phyloP scores from a whole-genome alignment of 2,888 invertebrate species.

The Tethea ocularis region DNA sequence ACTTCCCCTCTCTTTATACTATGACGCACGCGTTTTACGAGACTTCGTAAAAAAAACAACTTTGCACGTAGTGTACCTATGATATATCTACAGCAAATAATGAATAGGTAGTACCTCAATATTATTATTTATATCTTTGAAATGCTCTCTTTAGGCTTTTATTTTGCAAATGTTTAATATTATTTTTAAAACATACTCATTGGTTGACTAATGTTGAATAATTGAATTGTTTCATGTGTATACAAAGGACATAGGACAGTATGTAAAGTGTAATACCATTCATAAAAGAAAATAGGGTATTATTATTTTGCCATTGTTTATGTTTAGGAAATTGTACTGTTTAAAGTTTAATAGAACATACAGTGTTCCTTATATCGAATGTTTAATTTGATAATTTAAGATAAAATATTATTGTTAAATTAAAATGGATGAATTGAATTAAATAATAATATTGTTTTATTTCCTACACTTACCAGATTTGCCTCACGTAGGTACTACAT shows the following conservation, averaged over 20 bases:
- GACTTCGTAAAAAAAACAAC: no score
- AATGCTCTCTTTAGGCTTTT: conserved; percentile 43
- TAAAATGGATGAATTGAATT: not conserved
- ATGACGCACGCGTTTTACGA: no score
- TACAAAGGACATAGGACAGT: not conserved
- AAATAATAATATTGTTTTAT: not conserved
- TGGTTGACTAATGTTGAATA: not conserved
- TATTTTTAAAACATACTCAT: not conserved
- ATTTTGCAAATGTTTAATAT: not conserved
- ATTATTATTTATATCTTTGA: conserved; percentile 5
- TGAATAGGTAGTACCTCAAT: no score
- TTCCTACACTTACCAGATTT: not conserved
- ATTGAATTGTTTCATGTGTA: not conserved
- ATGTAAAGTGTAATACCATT: no score
- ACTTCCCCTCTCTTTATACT: no score
- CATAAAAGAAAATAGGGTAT: no score
- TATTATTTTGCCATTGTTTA: no score
- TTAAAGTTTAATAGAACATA: no score
- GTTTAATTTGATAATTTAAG: not conserved
- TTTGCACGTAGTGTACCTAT: no score
- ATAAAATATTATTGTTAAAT: not conserved
- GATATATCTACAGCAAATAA: no score
- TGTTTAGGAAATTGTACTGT: no score
- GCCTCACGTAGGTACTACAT: not conserved
- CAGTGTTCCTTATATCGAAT: not conserved